These are phyloP conservation scores for Zele albiditarsus DNA, from an alignment of 2,888 invertebrate genomes.

Conservation along the genomic window DNA sequence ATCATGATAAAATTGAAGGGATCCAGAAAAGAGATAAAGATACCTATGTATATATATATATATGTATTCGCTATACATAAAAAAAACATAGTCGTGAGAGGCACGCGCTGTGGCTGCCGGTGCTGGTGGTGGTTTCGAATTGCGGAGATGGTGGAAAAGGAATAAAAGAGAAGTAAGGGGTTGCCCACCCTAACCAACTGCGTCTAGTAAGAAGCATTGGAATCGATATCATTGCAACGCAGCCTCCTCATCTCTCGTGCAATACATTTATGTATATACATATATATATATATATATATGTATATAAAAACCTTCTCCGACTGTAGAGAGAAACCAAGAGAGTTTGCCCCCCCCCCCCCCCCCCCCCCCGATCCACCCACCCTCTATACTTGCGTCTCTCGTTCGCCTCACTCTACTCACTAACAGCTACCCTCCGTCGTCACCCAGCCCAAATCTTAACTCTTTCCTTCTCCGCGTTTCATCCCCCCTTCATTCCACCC, in stretches of 20 bases:
- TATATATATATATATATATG: conserved; percentile 2
- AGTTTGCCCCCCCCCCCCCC: conserved; percentile 49
- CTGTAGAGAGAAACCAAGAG: conserved; percentile 45
- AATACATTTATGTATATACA: conserved; percentile 23
- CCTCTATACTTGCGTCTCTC: conserved; percentile 21
- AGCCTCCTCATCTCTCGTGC: conserved; percentile 51
- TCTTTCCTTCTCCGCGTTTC: conserved; percentile 30
- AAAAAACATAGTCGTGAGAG: conserved; percentile 10
- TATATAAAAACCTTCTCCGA: conserved; percentile 58
- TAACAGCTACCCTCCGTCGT: conserved; percentile 26
- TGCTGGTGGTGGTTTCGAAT: conserved; percentile 21
- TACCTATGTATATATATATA: conserved; percentile 47
- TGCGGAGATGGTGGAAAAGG: conserved; percentile 37
- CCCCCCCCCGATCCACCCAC: conserved; percentile 37
- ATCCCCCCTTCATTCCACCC: conserved; percentile 58
- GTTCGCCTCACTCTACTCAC: not conserved
- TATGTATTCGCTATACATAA: not conserved
- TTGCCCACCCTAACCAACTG: conserved; percentile 69
- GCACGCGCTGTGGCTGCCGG: not conserved
- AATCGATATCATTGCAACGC: conserved; percentile 73
- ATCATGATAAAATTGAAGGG: conserved; percentile 58
- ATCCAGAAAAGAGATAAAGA: conserved; percentile 44
- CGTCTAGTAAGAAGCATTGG: conserved; percentile 72
- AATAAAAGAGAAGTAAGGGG: conserved; percentile 46
- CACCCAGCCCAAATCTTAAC: conserved; percentile 29